Base-by-base conservation (phyloP, 1,140 invertebrate genomes). In the Atta texana region DNA sequence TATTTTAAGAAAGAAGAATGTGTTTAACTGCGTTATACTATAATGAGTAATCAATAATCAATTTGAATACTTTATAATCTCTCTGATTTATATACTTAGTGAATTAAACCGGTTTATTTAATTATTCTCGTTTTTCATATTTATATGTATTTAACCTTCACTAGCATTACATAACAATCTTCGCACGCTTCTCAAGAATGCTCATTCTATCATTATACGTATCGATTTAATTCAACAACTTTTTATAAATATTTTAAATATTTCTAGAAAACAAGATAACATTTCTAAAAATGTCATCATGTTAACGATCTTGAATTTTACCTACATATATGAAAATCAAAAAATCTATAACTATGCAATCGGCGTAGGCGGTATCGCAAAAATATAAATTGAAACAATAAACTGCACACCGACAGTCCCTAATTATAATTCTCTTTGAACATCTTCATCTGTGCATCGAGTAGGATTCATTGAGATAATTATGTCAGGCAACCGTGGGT, bases 371-470 rank as follows among this genome's bases (percentile, higher is more conserved):
- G 28, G 3, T 39, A 55, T 69, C 55, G 76, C 53, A 66, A 86
- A 68, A 86, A 86, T 90, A 82, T 90, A 90, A 91, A 91, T 90
- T 84, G 82, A 90, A 86, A 88, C 72, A 72, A 90, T 61, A 16
- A 90, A 61, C 77, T 24, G 76, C 63, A 57, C 71, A 68, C 51
- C 49, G 80, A 81, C 88, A 74, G 34, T 28, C 16, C 28, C 49
- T 31, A 28, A 28, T 87, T 86, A 85, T 88, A 90, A 90, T 69
- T 89, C 80, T 88, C 69, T 44, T 28, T 21, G 78, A 72, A 89
- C 85, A 77, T 89, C 88, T 90, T 89, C 88, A 89, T 89, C 71
- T 71, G 87, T 24, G 21, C 74, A 68, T 69, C 55, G 72, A 53
- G 21, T 85, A 61, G 39, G 78, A 89, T 59, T 84, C 77, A 81